These are phyloP conservation scores for Aspidapion aeneum DNA, from an alignment of 2,888 invertebrate species.

Conservation along the genomic window DNA sequence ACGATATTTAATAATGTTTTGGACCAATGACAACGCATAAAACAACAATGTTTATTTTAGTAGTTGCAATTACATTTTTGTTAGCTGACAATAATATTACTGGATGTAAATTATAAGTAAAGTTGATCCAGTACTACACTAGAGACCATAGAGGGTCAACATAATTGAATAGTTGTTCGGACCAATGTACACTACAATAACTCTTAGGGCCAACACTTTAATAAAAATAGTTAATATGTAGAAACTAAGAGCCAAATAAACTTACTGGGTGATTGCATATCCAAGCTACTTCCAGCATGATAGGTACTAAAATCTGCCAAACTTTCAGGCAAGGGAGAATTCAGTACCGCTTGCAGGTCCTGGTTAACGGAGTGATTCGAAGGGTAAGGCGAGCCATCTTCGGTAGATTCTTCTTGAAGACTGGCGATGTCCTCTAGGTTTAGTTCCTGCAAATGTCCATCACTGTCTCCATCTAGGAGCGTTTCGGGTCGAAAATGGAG, in stretches of 20 bases:
- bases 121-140: too few relatives aligned
- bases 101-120: too few relatives aligned
- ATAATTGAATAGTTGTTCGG: too few relatives aligned
- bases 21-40: too few relatives aligned
- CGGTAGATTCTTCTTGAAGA: constrained; percentile 49
- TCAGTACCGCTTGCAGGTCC: constrained; percentile 71
- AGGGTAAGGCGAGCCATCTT: constrained; percentile 49
- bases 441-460: constrained; percentile 62
- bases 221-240: too few relatives aligned
- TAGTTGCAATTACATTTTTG: too few relatives aligned
- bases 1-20: too few relatives aligned
- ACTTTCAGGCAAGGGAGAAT: constrained; percentile 75
- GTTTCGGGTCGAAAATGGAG: constrained; percentile 48
- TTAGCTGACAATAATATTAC: too few relatives aligned
- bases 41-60: too few relatives aligned
- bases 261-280: constrained; percentile 47
- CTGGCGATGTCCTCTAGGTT: constrained; percentile 61
- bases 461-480: constrained; percentile 59
- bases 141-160: too few relatives aligned
- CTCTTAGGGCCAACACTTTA: too few relatives aligned
- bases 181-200: too few relatives aligned
- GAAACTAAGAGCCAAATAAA: background rate
- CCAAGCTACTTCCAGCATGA: constrained; percentile 52
- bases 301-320: constrained; percentile 81
- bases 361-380: constrained; percentile 59